phyloP scores from a whole-genome alignment of 2,113 vertebrate genomes.

The Nansenia antarctica region DNA sequence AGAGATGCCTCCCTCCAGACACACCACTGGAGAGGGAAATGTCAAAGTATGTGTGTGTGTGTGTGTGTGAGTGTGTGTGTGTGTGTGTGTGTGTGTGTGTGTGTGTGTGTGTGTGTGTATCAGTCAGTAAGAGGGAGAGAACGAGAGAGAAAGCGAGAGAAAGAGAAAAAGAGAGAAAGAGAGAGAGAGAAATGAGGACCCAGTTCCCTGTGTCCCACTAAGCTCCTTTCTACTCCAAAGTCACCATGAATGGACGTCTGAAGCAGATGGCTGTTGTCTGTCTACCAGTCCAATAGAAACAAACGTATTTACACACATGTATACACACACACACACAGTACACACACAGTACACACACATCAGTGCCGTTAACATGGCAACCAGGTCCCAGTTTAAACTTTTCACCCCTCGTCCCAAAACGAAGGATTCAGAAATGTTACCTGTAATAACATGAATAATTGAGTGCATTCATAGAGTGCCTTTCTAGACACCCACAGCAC shows the following conservation, averaged over 20 bases:
- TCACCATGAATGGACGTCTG: not conserved
- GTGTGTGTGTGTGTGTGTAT: too few relatives aligned
- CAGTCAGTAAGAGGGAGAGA: constrained; percentile 8
- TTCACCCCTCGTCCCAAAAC: too few relatives aligned
- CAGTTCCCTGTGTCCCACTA: not conserved
- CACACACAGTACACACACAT: too few relatives aligned
- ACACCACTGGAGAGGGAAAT: not conserved
- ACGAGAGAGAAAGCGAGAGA: constrained; percentile 1
- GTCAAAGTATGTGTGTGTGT: too few relatives aligned
- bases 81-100: too few relatives aligned
- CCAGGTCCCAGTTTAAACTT: too few relatives aligned
- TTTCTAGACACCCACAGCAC: too few relatives aligned
- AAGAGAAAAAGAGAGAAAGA: not conserved
- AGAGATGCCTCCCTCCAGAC: not conserved
- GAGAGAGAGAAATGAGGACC: not conserved
- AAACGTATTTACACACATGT: not conserved
- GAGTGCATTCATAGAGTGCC: too few relatives aligned
- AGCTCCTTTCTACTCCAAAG: not conserved
- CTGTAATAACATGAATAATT: too few relatives aligned
- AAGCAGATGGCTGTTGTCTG: not conserved
- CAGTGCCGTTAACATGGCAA: too few relatives aligned
- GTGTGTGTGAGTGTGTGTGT: too few relatives aligned
- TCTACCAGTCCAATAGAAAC: not conserved
- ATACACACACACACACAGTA: not conserved
- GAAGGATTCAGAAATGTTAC: too few relatives aligned